A percentile compares a stretch with the other conserved stretches of the same genome.
Evolutionary conservation across 2,113 vertebrate genomes (phyloP).

Genomic region (Chelonoidis abingdonii): DNA sequence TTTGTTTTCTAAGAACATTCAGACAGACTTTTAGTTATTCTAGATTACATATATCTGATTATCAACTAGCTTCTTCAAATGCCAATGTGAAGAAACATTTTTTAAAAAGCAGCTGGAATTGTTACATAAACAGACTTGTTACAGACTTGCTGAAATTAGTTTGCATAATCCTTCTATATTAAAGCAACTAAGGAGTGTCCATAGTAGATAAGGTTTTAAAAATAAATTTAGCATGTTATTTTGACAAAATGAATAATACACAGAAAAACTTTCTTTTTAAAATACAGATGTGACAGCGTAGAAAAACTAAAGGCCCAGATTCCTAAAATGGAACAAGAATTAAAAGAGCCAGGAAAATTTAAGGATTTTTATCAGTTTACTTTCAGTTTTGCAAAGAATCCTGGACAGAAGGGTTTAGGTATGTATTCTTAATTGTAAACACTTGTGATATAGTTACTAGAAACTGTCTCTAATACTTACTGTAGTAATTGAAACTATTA

Average conservation of each 20-base stretch:
- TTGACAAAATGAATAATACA: conserved; percentile 14
- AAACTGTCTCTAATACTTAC: not conserved
- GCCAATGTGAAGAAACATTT: not conserved
- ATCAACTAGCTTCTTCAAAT: not conserved
- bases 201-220: not conserved
- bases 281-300: conserved; percentile 89
- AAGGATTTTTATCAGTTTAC: conserved; percentile 94
- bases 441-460: not conserved
- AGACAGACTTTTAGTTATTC: not conserved
- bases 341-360: conserved; percentile 90
- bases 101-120: not conserved
- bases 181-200: not conserved
- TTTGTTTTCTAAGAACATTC: not conserved
- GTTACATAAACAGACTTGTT: not conserved
- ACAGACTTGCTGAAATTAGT: not conserved
- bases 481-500: not conserved
- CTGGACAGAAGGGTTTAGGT: conserved; percentile 91
- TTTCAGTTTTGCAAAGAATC: conserved; percentile 92
- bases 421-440: conserved; percentile 74
- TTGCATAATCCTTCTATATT: not conserved
- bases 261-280: conserved; percentile 61
- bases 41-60: not conserved
- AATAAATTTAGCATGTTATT: not conserved
- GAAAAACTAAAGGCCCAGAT: conserved; percentile 90
- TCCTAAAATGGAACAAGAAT: conserved; percentile 92